A percentile compares a stretch with the other conserved stretches of the same genome.
Evolutionary conservation across 2,113 vertebrate genomes (phyloP).

Genomic region (Peromyscus californicus): DNA sequence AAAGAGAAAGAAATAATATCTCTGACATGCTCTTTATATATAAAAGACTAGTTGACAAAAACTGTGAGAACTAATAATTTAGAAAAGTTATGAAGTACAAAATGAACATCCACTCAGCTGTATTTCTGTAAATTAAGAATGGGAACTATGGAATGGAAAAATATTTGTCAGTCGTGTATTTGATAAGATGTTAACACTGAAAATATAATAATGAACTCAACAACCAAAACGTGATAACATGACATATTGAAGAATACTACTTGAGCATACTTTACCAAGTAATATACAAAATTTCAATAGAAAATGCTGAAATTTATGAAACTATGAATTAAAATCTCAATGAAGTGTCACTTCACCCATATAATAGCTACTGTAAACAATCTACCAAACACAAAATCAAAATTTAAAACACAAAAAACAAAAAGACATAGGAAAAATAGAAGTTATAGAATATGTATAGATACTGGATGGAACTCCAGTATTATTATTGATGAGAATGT

Average conservation of each 20-base stretch:
- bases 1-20: neutral
- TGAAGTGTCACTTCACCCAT: neutral
- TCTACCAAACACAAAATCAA: neutral
- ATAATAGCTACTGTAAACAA: neutral
- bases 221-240: neutral
- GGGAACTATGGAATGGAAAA: neutral
- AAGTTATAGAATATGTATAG: neutral
- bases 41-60: neutral
- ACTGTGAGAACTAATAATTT: neutral
- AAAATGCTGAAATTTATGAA: neutral
- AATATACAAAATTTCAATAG: neutral
- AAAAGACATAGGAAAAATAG: neutral
- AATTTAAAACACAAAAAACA: neutral
- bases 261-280: neutral
- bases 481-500: neutral
- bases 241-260: neutral
- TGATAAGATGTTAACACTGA: neutral
- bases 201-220: neutral
- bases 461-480: too few relatives aligned
- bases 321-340: neutral
- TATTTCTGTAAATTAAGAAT: neutral
- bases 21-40: neutral
- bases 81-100: neutral
- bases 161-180: neutral
- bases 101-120: neutral